Conservation (phyloP, 2,888 invertebrate genomes). For the Leptothorax acervorum region DNA sequence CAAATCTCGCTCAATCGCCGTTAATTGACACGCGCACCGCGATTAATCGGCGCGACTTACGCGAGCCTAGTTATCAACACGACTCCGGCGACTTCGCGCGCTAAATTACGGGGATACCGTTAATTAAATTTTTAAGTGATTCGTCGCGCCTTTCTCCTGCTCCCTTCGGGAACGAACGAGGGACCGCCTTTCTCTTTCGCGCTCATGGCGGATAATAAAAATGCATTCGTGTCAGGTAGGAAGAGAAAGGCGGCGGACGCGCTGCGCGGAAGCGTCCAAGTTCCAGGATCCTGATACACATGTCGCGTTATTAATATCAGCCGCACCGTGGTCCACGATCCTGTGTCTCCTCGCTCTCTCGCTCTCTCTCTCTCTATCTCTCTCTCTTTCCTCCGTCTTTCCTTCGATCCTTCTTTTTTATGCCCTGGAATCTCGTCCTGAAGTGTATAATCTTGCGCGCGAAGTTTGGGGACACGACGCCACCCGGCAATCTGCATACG, state of each 20-base stretch:
- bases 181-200: slow-evolving; percentile 39
- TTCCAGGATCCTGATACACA: slow-evolving; percentile 75
- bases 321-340: slow-evolving; percentile 62
- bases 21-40: slow-evolving; percentile 34
- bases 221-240: slow-evolving; percentile 53
- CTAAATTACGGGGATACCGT: slow-evolving; percentile 47
- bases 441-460: slow-evolving; percentile 81
- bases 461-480: slow-evolving; percentile 80
- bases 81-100: slow-evolving; percentile 27
- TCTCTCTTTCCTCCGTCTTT: background rate
- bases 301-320: slow-evolving; percentile 80
- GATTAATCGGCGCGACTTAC: slow-evolving; percentile 42
- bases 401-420: slow-evolving; percentile 64
- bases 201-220: slow-evolving; percentile 56
- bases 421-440: slow-evolving; percentile 77
- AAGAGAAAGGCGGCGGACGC: slow-evolving; percentile 60
- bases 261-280: slow-evolving; percentile 69
- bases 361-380: background rate
- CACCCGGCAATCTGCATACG: slow-evolving; percentile 82
- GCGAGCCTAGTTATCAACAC: slow-evolving; percentile 23
- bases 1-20: background rate
- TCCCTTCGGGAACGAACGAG: background rate
- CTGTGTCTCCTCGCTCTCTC: slow-evolving; percentile 12
- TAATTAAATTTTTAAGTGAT: slow-evolving; percentile 53
- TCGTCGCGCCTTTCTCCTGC: slow-evolving; percentile 44